Evolutionary conservation across 1,140 invertebrate species (phyloP).

Genomic region (Chironomus striatipennis): DNA sequence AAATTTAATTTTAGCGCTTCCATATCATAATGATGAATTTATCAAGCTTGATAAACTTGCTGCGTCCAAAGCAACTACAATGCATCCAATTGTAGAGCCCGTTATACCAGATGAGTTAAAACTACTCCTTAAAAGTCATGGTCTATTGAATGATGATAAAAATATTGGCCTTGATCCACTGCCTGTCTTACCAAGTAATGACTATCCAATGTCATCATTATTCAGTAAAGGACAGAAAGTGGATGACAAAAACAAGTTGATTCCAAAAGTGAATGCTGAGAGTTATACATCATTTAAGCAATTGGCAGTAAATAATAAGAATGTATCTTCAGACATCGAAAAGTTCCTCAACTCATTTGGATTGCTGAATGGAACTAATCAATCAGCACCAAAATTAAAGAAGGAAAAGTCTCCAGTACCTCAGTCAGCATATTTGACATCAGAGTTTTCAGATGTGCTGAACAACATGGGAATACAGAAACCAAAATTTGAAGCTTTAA

Average conservation of each 20-base stretch:
- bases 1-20: constrained; percentile 48
- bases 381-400: background rate
- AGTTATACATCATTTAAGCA: constrained; percentile 10
- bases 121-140: background rate
- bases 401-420: constrained; percentile 25
- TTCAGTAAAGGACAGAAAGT: background rate
- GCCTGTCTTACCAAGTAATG: background rate
- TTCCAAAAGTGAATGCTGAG: background rate
- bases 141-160: background rate
- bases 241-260: background rate
- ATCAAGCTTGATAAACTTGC: background rate
- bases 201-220: background rate
- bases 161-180: background rate
- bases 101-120: background rate
- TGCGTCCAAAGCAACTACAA: background rate
- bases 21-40: constrained; percentile 37
- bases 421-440: constrained; percentile 27
- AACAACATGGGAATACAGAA: constrained; percentile 29
- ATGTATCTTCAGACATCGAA: constrained; percentile 25
- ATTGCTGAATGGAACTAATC: constrained; percentile 26
- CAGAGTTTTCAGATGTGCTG: constrained; percentile 29
- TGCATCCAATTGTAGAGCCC: background rate
- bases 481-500: constrained; percentile 28
- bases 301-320: background rate
- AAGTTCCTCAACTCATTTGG: constrained; percentile 28